A percentile compares a stretch with the other conserved stretches of the same genome.
phyloP scores from a whole-genome alignment of 2,797 vertebrate species.

The Hirundo rustica region DNA sequence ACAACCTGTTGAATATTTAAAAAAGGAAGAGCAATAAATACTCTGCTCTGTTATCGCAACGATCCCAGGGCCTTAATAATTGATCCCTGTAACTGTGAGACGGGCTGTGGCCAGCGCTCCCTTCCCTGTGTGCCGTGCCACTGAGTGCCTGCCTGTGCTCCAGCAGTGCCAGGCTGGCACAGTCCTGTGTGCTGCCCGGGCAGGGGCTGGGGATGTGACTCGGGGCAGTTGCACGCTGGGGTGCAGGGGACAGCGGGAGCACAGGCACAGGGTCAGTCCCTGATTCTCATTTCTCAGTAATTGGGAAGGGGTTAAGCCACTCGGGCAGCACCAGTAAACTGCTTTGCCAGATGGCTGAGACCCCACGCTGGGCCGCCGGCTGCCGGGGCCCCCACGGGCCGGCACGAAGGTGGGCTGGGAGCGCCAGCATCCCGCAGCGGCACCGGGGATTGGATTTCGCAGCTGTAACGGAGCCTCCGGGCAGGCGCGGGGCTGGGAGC shows the following conservation, averaged over 20 bases:
- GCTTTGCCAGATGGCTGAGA: slow-evolving; percentile 42
- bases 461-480: slow-evolving; percentile 56
- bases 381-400: fast-evolving
- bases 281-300: neutral
- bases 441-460: slow-evolving; percentile 50
- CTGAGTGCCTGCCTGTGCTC: fast-evolving
- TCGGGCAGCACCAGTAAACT: neutral
- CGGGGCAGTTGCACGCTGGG: fast-evolving
- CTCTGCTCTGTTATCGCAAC: slow-evolving; percentile 75
- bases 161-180: neutral
- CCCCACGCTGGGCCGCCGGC: neutral
- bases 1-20: slow-evolving; percentile 83
- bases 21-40: slow-evolving; percentile 78
- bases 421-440: neutral
- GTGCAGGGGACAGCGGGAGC: fast-evolving
- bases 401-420: neutral
- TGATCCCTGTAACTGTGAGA: slow-evolving; percentile 79
- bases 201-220: too few species aligned
- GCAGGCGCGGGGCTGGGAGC: neutral
- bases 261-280: neutral
- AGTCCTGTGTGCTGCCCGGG: fast-evolving
- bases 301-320: slow-evolving; percentile 2
- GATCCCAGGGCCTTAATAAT: slow-evolving; percentile 84
- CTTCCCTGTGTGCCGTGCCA: neutral
- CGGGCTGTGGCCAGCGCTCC: neutral